phyloP scores from a whole-genome alignment of 2,797 vertebrate genomes.

The Chrysocyon brachyurus region DNA sequence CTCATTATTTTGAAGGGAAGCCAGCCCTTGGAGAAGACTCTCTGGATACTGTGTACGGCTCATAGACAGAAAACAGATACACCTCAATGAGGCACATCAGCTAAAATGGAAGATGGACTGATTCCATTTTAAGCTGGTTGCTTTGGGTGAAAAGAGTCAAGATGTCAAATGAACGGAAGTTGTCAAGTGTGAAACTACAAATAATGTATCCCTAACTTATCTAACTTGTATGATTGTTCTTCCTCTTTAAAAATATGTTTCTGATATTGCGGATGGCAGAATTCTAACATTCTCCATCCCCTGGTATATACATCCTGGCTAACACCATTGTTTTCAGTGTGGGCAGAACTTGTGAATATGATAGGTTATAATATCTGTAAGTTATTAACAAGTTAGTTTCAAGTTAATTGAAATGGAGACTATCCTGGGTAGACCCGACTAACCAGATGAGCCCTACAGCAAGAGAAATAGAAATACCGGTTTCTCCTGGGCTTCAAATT shows the following conservation, averaged over 20 bases:
- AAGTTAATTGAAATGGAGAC: not conserved
- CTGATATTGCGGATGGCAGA: not conserved
- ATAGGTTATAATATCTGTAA: not conserved
- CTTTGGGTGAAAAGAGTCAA: not conserved
- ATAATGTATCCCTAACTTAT: not conserved
- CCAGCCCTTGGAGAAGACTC: not conserved
- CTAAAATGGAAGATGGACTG: not conserved
- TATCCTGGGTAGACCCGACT: not conserved
- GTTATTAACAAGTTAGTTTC: not conserved
- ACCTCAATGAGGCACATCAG: not conserved
- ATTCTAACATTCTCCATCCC: not conserved
- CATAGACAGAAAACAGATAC: not conserved
- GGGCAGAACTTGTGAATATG: not conserved
- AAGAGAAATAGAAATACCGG: not conserved
- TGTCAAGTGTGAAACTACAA: not conserved
- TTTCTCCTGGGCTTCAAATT: not conserved
- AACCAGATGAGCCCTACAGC: not conserved
- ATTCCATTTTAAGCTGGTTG: not conserved
- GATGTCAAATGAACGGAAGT: not conserved
- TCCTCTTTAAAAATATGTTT: not conserved
- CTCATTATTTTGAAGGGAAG: slow-evolving; percentile 49
- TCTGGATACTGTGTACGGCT: not conserved
- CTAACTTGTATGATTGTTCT: not conserved
- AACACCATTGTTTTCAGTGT: not conserved
- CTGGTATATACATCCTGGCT: not conserved